Evolutionary conservation across 2,888 invertebrate genomes (phyloP).

Genomic region (Bursaphelenchus okinawaensis): DNA sequence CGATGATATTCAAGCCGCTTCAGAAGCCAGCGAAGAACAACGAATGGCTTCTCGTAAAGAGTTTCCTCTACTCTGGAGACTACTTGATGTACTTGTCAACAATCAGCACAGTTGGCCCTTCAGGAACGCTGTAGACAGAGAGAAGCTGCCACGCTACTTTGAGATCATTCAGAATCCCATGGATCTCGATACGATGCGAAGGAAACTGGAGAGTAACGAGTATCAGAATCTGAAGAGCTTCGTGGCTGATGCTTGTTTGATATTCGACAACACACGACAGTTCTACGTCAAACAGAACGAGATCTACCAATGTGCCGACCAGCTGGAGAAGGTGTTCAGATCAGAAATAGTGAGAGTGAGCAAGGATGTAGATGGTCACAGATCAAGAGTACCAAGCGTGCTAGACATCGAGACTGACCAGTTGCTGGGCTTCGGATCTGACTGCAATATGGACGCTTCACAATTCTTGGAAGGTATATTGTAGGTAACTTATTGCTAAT

Average conservation of each 20-base stretch:
- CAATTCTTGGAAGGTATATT: slow-evolving; percentile 11
- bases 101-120: slow-evolving; percentile 84
- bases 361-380: background rate
- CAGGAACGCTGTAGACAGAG: slow-evolving; percentile 89
- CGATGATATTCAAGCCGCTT: slow-evolving; percentile 4
- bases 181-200: slow-evolving; percentile 8
- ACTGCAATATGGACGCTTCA: slow-evolving; percentile 19
- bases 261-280: slow-evolving; percentile 96
- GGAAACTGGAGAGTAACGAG: slow-evolving; percentile 51
- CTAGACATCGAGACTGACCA: slow-evolving; percentile 43
- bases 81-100: slow-evolving; percentile 29
- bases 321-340: background rate
- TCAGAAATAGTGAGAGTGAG: background rate
- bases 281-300: slow-evolving; percentile 66
- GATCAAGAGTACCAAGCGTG: background rate
- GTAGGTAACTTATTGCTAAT: background rate
- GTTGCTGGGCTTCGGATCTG: slow-evolving; percentile 24
- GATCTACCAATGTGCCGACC: slow-evolving; percentile 7
- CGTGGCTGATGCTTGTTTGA: slow-evolving; percentile 93
- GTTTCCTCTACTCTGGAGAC: slow-evolving; percentile 22
- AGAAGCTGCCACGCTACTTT: slow-evolving; percentile 71
- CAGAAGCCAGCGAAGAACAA: slow-evolving; percentile 1
- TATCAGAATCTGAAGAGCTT: slow-evolving; percentile 68
- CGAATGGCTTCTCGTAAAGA: background rate
- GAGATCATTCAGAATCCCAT: slow-evolving; percentile 15